These are phyloP conservation scores for Zeugodacus cucurbitae DNA, from an alignment of 1,140 invertebrate species.

Conservation along the genomic window DNA sequence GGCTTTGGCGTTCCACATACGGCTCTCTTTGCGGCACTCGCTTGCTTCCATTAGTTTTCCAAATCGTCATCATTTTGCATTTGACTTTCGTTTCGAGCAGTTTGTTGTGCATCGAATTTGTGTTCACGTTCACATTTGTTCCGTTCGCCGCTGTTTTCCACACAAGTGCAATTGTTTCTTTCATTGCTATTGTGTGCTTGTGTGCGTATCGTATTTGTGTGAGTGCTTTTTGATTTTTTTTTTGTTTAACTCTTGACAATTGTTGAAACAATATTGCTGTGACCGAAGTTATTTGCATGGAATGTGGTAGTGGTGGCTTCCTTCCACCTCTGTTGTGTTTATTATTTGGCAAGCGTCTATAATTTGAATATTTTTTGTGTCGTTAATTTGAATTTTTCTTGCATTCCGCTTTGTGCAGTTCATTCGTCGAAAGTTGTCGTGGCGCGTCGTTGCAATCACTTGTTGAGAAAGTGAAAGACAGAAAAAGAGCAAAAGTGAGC, in stretches of 20 bases:
- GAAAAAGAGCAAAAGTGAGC: not conserved
- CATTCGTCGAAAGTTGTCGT: conserved; percentile 28
- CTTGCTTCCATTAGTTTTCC: conserved; percentile 13
- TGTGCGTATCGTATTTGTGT: not conserved
- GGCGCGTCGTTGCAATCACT: conserved; percentile 19
- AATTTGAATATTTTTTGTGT: conserved; percentile 31
- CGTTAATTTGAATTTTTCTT: conserved; percentile 23
- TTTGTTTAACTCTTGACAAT: not conserved
- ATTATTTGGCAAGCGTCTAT: not conserved
- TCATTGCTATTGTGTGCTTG: not conserved
- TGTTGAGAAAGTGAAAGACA: conserved; percentile 33
- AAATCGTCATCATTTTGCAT: conserved; percentile 35
- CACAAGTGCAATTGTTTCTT: conserved; percentile 9
- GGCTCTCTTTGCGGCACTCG: not conserved
- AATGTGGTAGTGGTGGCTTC: not conserved
- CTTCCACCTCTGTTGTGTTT: not conserved
- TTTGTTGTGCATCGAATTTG: conserved; percentile 16
- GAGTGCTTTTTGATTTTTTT: not conserved
- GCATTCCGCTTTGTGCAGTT: conserved; percentile 6
- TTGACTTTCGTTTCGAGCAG: conserved; percentile 34
- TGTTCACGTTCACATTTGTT: conserved; percentile 18
- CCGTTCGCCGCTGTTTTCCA: conserved; percentile 26
- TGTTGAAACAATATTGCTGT: not conserved
- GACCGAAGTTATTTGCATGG: not conserved
- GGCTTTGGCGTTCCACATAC: not conserved